Percentiles rank a stretch among this genome's conserved stretches.
phyloP scores from a whole-genome alignment of 2,797 vertebrate species.

The Scolopax rusticola region DNA sequence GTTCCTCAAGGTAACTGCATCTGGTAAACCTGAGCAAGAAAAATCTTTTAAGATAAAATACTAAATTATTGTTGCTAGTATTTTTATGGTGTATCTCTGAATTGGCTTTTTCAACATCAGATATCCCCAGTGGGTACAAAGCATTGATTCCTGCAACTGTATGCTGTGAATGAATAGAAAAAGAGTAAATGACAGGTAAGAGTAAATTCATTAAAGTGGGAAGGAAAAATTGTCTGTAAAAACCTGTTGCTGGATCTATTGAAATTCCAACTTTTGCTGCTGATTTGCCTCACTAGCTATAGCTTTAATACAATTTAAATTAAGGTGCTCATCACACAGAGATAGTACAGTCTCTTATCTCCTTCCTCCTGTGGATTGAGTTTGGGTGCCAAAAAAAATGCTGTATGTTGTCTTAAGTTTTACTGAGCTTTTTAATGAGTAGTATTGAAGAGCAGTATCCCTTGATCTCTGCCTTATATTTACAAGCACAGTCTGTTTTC shows the following conservation, averaged over 20 bases:
- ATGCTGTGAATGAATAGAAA: not conserved
- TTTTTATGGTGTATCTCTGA: not conserved
- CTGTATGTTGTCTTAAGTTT: not conserved
- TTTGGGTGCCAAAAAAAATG: not conserved
- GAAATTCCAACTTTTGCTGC: not conserved
- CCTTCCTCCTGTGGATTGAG: fast-evolving
- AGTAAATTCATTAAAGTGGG: not conserved
- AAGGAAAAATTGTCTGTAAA: not conserved
- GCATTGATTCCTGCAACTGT: not conserved
- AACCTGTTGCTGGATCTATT: not conserved
- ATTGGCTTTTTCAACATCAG: not conserved
- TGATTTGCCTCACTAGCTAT: not conserved
- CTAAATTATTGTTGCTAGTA: not conserved
- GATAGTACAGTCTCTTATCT: not conserved
- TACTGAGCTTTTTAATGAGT: not conserved
- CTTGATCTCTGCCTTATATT: not conserved
- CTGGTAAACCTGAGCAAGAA: not conserved
- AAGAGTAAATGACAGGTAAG: not conserved
- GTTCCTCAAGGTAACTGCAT: not conserved
- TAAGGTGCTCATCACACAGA: not conserved
- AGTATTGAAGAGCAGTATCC: not conserved
- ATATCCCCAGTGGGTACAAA: not conserved
- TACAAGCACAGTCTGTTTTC: not conserved
- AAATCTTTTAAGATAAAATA: not conserved
- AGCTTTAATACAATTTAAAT: not conserved